Percentiles rank a stretch among this genome's conserved stretches.
Conservation (phyloP, 2,888 invertebrate genomes). For the Andrena camellia region DNA sequence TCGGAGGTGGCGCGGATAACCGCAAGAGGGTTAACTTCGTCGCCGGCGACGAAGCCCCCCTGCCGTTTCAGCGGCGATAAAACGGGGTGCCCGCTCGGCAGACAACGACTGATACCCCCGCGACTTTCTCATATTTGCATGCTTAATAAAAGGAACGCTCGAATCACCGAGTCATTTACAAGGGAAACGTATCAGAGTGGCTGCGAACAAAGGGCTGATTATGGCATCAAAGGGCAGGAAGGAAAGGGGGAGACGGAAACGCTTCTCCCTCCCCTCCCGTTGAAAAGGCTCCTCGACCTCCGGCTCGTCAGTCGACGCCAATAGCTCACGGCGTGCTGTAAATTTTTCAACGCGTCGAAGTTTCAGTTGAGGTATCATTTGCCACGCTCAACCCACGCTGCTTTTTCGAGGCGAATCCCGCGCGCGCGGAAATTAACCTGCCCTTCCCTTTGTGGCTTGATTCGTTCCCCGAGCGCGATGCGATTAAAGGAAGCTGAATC, state of each 20-base stretch:
- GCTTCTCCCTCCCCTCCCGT: background rate
- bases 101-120: slow-evolving; percentile 6
- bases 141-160: slow-evolving; percentile 63
- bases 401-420: slow-evolving; percentile 21
- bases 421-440: slow-evolving; percentile 63
- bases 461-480: slow-evolving; percentile 25
- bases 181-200: slow-evolving; percentile 57
- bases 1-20: slow-evolving; percentile 26
- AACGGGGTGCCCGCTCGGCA: background rate
- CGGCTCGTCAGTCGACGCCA: slow-evolving; percentile 32
- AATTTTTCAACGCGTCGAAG: slow-evolving; percentile 68
- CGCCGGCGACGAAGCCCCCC: slow-evolving; percentile 14
- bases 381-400: background rate
- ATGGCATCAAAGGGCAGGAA: slow-evolving; percentile 69
- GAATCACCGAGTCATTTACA: slow-evolving; percentile 65
- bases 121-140: slow-evolving; percentile 63
- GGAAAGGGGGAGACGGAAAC: slow-evolving; percentile 19
- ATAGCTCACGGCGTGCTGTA: slow-evolving; percentile 63
- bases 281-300: slow-evolving; percentile 25
- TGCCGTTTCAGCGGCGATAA: background rate
- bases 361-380: slow-evolving; percentile 38
- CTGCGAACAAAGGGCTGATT: slow-evolving; percentile 73
- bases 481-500: slow-evolving; percentile 51
- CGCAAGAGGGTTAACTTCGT: slow-evolving; percentile 28
- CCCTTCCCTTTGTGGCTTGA: slow-evolving; percentile 39